A percentile compares a stretch with the other conserved stretches of the same genome.
Evolutionary conservation across 2,113 vertebrate species (phyloP).

Genomic region (Sialia sialis): DNA sequence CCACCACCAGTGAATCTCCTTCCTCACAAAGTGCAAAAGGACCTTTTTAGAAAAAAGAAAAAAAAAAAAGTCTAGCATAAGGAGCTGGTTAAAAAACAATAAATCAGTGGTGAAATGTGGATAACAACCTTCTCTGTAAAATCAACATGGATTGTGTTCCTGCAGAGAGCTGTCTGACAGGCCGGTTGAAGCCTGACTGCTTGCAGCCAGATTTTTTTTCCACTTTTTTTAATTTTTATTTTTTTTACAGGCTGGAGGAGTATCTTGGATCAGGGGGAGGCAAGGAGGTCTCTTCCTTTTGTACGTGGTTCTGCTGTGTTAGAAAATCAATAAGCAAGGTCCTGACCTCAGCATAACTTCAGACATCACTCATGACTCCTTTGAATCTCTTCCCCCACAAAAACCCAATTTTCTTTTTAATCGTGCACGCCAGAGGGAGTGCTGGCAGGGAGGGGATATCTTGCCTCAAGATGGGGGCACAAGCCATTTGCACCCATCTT

Average conservation of each 20-base stretch:
- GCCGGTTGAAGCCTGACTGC: constrained; percentile 66
- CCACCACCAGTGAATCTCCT: constrained; percentile 22
- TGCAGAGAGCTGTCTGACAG: constrained; percentile 77
- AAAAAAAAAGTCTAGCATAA: constrained; percentile 66
- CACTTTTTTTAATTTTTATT: background rate
- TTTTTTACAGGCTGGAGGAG: background rate
- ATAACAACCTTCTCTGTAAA: constrained; percentile 84
- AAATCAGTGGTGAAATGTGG: constrained; percentile 86
- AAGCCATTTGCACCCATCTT: background rate
- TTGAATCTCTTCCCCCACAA: background rate
- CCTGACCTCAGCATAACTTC: constrained; percentile 66
- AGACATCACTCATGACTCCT: constrained; percentile 51
- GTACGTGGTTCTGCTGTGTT: constrained; percentile 47
- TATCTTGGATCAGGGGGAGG: constrained; percentile 7
- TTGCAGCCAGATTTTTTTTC: constrained; percentile 44
- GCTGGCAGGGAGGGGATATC: background rate
- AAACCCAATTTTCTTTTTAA: background rate
- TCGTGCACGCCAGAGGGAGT: background rate
- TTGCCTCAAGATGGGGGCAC: constrained; percentile 14
- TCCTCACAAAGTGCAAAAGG: constrained; percentile 60
- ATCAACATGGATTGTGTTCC: constrained; percentile 84
- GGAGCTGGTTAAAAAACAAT: constrained; percentile 87
- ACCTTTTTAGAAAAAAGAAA: background rate
- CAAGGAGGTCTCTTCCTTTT: constrained; percentile 48
- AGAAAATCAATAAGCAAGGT: constrained; percentile 68